Evolutionary conservation across 53 echinoderm and acorn worm genomes (phyloP).

Genomic region (Actinopyga echinites): DNA sequence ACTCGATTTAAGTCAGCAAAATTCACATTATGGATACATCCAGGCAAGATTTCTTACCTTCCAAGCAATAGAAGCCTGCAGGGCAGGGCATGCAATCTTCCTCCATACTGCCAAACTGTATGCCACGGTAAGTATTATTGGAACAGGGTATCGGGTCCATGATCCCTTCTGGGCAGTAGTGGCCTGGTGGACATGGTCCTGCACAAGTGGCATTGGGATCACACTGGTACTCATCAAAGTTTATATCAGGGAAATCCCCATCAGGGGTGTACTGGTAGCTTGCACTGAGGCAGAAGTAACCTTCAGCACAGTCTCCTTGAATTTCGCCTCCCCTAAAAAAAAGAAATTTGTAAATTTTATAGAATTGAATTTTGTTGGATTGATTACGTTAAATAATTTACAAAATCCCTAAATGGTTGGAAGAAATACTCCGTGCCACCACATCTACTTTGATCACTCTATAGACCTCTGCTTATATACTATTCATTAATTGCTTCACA

Average conservation of each 20-base stretch:
- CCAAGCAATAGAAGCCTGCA: conserved; percentile 80
- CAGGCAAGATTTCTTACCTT: conserved; percentile 57
- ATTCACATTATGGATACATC: too few relatives aligned
- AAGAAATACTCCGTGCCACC: too few relatives aligned
- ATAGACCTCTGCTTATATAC: too few relatives aligned
- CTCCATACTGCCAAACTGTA: conserved; percentile 76
- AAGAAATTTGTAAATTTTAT: too few relatives aligned
- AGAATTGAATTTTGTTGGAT: too few relatives aligned
- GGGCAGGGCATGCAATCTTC: conserved; percentile 88
- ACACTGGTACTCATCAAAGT: conserved; percentile 91
- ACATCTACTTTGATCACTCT: too few relatives aligned
- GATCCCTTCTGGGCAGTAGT: conserved; percentile 92
- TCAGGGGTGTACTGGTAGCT: conserved; percentile 88
- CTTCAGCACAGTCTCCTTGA: conserved; percentile 86
- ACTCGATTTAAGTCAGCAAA: too few relatives aligned
- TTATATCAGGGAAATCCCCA: conserved; percentile 58
- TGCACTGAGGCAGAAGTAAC: conserved; percentile 88
- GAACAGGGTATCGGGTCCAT: conserved; percentile 80
- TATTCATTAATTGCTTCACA: too few relatives aligned
- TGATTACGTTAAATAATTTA: too few relatives aligned
- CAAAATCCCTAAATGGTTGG: too few relatives aligned
- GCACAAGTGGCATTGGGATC: conserved; percentile 88
- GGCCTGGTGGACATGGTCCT: conserved; percentile 82
- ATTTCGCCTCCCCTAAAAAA: conserved; percentile 81
- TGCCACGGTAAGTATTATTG: conserved; percentile 76